Evolutionary conservation across 2,113 vertebrate species (phyloP).

Genomic region (Rhineura floridana): DNA sequence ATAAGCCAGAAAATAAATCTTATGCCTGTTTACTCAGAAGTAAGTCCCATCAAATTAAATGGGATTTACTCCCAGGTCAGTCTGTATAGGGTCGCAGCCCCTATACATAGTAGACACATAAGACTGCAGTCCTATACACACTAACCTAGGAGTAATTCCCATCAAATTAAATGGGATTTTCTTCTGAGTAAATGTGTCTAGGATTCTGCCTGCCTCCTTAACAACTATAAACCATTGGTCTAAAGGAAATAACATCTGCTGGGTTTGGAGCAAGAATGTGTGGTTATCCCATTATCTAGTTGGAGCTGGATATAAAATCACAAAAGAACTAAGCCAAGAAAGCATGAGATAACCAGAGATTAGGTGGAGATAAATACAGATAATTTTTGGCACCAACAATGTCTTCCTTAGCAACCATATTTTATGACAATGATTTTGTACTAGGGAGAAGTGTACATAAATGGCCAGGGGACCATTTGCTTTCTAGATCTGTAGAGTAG

Average conservation of each 20-base stretch:
- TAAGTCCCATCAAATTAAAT: too few relatives aligned
- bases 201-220: background rate
- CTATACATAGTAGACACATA: too few relatives aligned
- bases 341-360: background rate
- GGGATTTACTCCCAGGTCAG: too few relatives aligned
- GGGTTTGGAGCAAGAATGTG: background rate
- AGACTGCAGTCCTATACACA: too few relatives aligned
- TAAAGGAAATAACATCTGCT: background rate
- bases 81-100: too few relatives aligned
- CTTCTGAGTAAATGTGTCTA: too few relatives aligned
- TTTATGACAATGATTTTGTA: background rate
- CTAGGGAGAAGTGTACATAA: background rate
- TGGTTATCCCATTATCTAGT: background rate
- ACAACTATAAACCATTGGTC: background rate
- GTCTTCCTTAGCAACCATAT: background rate
- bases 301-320: background rate
- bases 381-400: background rate
- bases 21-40: too few relatives aligned
- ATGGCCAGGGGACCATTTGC: background rate
- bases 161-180: too few relatives aligned
- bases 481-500: background rate
- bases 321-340: background rate
- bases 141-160: too few relatives aligned
- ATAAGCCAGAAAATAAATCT: too few relatives aligned
- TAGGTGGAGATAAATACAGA: background rate